Base-by-base conservation (phyloP, 2,888 invertebrate species). In the Drosophila nigritarsus region DNA sequence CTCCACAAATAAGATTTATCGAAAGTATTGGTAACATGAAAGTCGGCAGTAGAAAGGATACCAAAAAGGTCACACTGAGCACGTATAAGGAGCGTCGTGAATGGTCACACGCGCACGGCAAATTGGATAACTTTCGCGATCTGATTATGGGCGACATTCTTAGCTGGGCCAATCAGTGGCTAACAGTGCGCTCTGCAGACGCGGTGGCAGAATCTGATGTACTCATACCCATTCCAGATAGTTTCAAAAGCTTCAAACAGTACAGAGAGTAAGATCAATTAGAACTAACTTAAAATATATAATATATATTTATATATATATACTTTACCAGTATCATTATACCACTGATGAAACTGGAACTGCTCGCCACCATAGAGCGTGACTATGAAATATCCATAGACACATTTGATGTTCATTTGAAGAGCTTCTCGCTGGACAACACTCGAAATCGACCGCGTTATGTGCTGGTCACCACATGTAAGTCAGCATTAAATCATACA, bases 161-260 rank as follows among this genome's bases (percentile, higher is more conserved):
- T 7, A 82, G 64, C 2, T 96, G 96, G 96, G 95, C 95, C 83
- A 95, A 96, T 11, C 93, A 94, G 32, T 96, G 96, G 96, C 89
- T 96, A 3, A 92, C 94, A 65, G 94, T 95, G 78, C 95, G 95
- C 15, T 93, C 93, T 64, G 93, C 94, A 5, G 78, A 87, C 2
- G 94, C 95, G 32, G 91, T 94, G 53, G 94, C 94, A 0, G 93
- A 94, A 32, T 91, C 91, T 54, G 93, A 94, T 50, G 90, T 93
- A 6, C 92, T 95, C 3, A 89, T 94, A 80, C 94, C 94, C 6
- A 94, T 96, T 82, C 93, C 95, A 20, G 94, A 94, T 82, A 91
- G 92, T 27, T 96, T 95, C 89, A 87, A 85, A 4, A 94, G 93
- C 54, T 95, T 94, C 82, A 92, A 93, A 13, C 95, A 96, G 71